These are phyloP conservation scores for Sciurus vulgaris DNA, from an alignment of 2,797 vertebrate species.

Conservation along the genomic window DNA sequence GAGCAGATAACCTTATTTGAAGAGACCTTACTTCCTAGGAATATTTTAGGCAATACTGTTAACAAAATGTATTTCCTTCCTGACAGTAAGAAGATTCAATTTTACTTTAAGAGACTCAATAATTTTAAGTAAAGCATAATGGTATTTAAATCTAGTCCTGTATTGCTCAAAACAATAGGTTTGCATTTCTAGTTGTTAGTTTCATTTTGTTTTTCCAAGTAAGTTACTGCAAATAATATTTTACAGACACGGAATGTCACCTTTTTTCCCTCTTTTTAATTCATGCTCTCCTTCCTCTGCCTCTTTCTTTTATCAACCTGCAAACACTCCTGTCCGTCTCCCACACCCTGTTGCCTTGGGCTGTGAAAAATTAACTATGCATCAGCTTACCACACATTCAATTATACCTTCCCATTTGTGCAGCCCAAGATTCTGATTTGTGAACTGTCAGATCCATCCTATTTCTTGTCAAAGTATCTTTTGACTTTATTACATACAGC, in stretches of 20 bases:
- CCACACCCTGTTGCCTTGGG: conserved; percentile 67
- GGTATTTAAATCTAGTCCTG: not conserved
- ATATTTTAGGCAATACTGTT: conserved; percentile 1
- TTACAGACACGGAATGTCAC: not conserved
- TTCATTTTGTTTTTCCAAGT: conserved; percentile 58
- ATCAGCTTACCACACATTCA: conserved; percentile 72
- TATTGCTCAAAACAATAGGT: not conserved
- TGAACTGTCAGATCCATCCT: conserved; percentile 83
- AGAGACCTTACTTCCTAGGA: not conserved
- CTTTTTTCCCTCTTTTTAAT: not conserved
- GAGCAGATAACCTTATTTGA: not conserved
- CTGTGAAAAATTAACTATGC: conserved; percentile 80
- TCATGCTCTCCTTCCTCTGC: not conserved
- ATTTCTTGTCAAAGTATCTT: conserved; percentile 80
- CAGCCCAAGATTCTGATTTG: conserved; percentile 83
- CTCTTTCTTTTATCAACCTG: conserved; percentile 61
- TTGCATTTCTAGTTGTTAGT: conserved; percentile 40
- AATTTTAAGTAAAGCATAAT: not conserved
- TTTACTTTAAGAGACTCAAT: not conserved
- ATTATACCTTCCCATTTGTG: conserved; percentile 79
- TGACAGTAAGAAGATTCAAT: not conserved
- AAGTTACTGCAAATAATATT: conserved; percentile 3
- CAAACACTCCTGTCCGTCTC: conserved; percentile 24
- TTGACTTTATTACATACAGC: conserved; percentile 83
- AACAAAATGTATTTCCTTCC: conserved; percentile 32